Conservation (phyloP, 2,797 vertebrate species). For the Bucorvus abyssinicus region DNA sequence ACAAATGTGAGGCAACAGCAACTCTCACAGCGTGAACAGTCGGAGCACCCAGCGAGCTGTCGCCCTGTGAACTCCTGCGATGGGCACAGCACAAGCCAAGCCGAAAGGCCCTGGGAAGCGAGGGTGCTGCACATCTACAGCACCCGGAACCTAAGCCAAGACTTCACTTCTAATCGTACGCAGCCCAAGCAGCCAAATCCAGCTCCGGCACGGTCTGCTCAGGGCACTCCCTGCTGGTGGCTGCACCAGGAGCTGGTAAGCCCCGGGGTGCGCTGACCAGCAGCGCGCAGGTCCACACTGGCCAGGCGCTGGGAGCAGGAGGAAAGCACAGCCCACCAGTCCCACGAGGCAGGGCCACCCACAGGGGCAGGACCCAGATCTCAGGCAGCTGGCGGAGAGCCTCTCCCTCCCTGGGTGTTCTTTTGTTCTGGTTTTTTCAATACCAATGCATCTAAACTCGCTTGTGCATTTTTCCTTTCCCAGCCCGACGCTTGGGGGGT, state of each 20-base stretch:
- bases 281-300: not conserved
- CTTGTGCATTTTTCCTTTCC: not conserved
- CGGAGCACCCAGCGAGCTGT: not conserved
- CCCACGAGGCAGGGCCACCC: not conserved
- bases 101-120: rapidly evolving
- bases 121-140: not conserved
- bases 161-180: not conserved
- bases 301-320: not conserved
- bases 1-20: rapidly evolving
- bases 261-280: rapidly evolving
- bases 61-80: not conserved
- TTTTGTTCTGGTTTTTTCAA: not conserved
- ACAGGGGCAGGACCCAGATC: not conserved
- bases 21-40: not conserved
- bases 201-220: not conserved
- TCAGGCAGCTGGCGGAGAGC: too few relatives aligned
- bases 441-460: not conserved
- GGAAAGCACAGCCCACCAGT: rapidly evolving
- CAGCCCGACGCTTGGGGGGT: not conserved
- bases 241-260: not conserved
- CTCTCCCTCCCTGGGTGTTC: not conserved
- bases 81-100: not conserved
- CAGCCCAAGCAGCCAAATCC: not conserved
- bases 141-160: not conserved
- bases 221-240: not conserved